Conservation (phyloP, 2,888 invertebrate species). For the Drosophila dives region DNA sequence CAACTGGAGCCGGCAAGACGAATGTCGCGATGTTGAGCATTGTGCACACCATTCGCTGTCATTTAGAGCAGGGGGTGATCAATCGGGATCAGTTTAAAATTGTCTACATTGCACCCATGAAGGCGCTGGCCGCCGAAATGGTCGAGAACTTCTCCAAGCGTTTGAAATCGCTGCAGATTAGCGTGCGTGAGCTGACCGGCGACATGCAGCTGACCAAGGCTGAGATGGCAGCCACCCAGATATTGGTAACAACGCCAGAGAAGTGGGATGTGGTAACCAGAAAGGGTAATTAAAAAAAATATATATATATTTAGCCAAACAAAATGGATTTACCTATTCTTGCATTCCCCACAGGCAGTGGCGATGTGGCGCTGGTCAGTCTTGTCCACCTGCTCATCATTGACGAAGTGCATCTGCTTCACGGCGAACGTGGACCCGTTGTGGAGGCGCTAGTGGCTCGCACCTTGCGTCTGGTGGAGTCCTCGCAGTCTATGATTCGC, state of each 20-base stretch:
- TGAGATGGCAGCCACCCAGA: slow-evolving; percentile 98
- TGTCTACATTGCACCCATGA: slow-evolving; percentile 99
- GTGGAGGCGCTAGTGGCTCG: slow-evolving; percentile 98
- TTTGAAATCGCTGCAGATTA: slow-evolving; percentile 90
- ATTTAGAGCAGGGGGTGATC: slow-evolving; percentile 92
- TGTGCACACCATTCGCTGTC: slow-evolving; percentile 94
- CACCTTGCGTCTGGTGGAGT: slow-evolving; percentile 96
- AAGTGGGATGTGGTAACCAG: slow-evolving; percentile 99
- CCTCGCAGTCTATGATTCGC: slow-evolving; percentile 96
- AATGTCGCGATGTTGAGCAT: slow-evolving; percentile 98
- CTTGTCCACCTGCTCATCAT: slow-evolving; percentile 97
- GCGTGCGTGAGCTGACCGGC: slow-evolving; percentile 97
- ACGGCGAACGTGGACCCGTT: slow-evolving; percentile 98
- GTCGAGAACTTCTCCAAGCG: slow-evolving; percentile 95
- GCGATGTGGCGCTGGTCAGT: slow-evolving; percentile 94
- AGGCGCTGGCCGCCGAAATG: slow-evolving; percentile 99
- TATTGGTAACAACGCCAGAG: slow-evolving; percentile 99
- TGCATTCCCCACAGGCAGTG: slow-evolving; percentile 86
- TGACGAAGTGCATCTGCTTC: slow-evolving; percentile 98
- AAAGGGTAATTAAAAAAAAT: slow-evolving; percentile 87
- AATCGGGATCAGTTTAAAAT: slow-evolving; percentile 98
- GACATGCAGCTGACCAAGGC: slow-evolving; percentile 98
- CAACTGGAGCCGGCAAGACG: slow-evolving; percentile 99
- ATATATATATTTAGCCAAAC: too few relatives aligned
- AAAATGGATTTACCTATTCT: background rate